A percentile compares a stretch with the other conserved stretches of the same genome.
Evolutionary conservation across 2,888 invertebrate species (phyloP).

Genomic region (Platycheirus rosarum): DNA sequence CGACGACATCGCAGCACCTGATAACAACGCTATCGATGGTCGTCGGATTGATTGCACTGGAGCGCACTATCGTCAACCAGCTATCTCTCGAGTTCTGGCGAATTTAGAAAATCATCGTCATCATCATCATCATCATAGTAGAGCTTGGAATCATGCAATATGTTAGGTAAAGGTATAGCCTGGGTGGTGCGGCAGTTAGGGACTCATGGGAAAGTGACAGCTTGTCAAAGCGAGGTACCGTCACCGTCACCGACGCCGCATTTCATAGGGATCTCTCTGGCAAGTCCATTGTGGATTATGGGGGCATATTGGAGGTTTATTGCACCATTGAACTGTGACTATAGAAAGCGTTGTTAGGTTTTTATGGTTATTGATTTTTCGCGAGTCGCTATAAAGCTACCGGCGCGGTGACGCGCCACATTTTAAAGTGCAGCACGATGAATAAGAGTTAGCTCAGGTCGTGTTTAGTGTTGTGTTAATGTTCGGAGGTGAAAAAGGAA

Average conservation of each 20-base stretch:
- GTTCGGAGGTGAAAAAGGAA: conserved; percentile 24
- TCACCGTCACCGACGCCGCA: conserved; percentile 41
- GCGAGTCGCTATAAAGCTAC: conserved; percentile 26
- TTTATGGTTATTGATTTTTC: conserved; percentile 70
- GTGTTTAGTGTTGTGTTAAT: conserved; percentile 43
- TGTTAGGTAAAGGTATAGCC: background rate
- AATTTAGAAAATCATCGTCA: conserved; percentile 71
- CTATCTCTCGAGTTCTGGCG: conserved; percentile 62
- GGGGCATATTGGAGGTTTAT: conserved; percentile 70
- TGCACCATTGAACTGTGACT: conserved; percentile 68
- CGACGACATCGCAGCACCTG: conserved; percentile 61
- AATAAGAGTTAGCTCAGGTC: conserved; percentile 44
- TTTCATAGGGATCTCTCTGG: conserved; percentile 51
- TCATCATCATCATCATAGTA: conserved; percentile 54
- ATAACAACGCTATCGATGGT: conserved; percentile 69
- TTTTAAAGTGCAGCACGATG: conserved; percentile 52
- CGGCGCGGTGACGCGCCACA: background rate
- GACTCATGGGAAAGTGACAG: conserved; percentile 67
- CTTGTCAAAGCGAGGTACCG: conserved; percentile 61
- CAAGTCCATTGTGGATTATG: conserved; percentile 61
- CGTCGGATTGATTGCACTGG: conserved; percentile 62
- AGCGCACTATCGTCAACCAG: conserved; percentile 63
- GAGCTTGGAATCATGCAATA: conserved; percentile 32
- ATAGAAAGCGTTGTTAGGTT: conserved; percentile 55
- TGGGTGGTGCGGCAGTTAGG: background rate